Base-by-base conservation (phyloP, 2,113 vertebrate species). In the Tachycineta bicolor region DNA sequence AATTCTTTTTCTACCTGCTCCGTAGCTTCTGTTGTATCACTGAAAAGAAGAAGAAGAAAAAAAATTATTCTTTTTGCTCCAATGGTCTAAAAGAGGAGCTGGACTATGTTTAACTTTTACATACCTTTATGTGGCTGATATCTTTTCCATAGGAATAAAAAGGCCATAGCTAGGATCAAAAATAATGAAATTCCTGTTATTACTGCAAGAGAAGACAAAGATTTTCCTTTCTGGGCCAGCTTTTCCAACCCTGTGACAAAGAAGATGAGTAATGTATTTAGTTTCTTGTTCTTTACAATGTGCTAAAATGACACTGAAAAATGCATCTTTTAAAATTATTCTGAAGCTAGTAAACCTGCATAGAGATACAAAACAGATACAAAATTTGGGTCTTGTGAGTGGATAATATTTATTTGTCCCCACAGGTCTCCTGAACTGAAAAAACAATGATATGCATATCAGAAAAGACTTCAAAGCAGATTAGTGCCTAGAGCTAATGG, bases 161-260 rank as follows among this genome's bases (percentile, higher is more conserved):
- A 85, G 65, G 76, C 77, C 91, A 98, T 97, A 89, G 96, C 94
- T 81, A 98, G 49, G 94, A 98, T 98, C 91, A 98, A 94, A 97
- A 98, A 98, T 71, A 98, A 89, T 37, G 98, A 98, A 89, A 98
- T 95, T 96, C 98, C 98, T 4, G 98, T 98, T 94, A 98, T 98
- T 93, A 97, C 96, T 89, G 98, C 98, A 94, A 98, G 97, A 62
- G 98, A 96, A 31, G 98, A 97, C 78, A 98, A 78, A 62, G 98
- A 98, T 81, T 97, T 98, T 80, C 97, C 97, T 94, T 97, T 98
- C 50, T 98, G 98, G 67, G 97, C 82, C 93, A 98, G 89, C 46
- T 97, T 98, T 94, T 98, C 98, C 84, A 97, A 59, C 75, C 98
- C 98, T 98, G 93, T 92, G 73, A 89, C 73, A 96, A 90, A 97